phyloP scores from a whole-genome alignment of 2,888 invertebrate genomes.

The Rhimphoctona megacephalus region DNA sequence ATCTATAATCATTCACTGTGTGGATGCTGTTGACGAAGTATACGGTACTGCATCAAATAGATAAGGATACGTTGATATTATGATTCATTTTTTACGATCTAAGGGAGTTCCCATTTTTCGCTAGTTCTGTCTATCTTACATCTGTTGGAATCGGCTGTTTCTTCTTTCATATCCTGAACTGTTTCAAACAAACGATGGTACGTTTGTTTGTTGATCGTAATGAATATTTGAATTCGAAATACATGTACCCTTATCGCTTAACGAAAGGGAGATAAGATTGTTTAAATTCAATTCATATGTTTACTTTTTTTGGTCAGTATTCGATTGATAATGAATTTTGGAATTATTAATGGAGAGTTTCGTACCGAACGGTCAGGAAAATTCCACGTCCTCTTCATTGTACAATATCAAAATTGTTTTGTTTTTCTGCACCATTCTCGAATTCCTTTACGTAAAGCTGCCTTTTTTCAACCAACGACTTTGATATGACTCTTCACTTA shows the following conservation, averaged over 20 bases:
- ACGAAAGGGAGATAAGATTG: background rate
- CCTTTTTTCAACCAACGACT: background rate
- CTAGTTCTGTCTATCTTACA: background rate
- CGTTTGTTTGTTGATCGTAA: background rate
- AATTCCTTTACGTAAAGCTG: background rate
- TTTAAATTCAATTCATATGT: background rate
- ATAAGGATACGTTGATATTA: background rate
- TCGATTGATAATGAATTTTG: conserved; percentile 2
- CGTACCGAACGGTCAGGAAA: background rate
- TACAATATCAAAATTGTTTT: background rate
- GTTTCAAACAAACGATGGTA: background rate
- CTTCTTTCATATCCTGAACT: background rate
- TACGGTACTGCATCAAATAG: background rate
- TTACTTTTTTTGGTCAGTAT: background rate
- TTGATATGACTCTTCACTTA: background rate
- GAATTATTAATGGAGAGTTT: background rate
- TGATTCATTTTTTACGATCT: background rate
- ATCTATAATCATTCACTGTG: conserved; percentile 9
- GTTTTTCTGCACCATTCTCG: background rate
- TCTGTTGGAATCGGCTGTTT: background rate
- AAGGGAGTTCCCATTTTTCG: conserved; percentile 8
- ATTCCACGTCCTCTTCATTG: background rate
- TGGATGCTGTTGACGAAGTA: background rate
- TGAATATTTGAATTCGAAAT: background rate
- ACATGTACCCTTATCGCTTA: background rate